Conservation (phyloP, 2,888 invertebrate genomes). For the Lomographa bimaculata region DNA sequence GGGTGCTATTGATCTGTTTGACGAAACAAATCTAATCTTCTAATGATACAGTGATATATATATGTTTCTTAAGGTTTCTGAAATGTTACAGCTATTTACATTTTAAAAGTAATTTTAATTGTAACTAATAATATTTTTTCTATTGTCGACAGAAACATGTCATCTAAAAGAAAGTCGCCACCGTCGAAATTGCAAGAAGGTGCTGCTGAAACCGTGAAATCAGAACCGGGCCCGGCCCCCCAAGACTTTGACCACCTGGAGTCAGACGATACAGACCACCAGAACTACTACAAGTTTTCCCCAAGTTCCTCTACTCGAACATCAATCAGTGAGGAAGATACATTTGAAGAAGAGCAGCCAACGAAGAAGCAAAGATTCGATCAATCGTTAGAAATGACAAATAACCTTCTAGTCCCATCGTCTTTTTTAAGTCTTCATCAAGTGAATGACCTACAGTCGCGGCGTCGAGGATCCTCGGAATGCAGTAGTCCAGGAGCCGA, state of each 20-base stretch:
- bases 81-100: no score
- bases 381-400: constrained; percentile 84
- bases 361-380: constrained; percentile 85
- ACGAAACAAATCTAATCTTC: constrained; percentile 28
- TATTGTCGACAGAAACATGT: constrained; percentile 93
- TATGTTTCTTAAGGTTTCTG: background rate
- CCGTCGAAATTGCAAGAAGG: constrained; percentile 96
- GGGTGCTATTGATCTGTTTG: constrained; percentile 50
- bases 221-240: constrained; percentile 79
- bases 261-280: constrained; percentile 67
- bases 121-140: background rate
- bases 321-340: constrained; percentile 84
- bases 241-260: constrained; percentile 75
- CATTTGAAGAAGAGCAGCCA: constrained; percentile 85
- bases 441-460: constrained; percentile 77
- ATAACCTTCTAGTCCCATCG: constrained; percentile 80
- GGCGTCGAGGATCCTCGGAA: constrained; percentile 85
- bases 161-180: constrained; percentile 98
- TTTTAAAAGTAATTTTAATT: background rate
- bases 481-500: constrained; percentile 89
- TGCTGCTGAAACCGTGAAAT: constrained; percentile 76
- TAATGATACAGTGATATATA: constrained; percentile 3
- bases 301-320: constrained; percentile 74
- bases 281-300: constrained; percentile 75
- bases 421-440: constrained; percentile 82